A percentile compares a stretch with the other conserved stretches of the same genome.
These are phyloP conservation scores for Thripadectes ignobilis DNA, from an alignment of 2,797 vertebrate species.

Conservation along the genomic window DNA sequence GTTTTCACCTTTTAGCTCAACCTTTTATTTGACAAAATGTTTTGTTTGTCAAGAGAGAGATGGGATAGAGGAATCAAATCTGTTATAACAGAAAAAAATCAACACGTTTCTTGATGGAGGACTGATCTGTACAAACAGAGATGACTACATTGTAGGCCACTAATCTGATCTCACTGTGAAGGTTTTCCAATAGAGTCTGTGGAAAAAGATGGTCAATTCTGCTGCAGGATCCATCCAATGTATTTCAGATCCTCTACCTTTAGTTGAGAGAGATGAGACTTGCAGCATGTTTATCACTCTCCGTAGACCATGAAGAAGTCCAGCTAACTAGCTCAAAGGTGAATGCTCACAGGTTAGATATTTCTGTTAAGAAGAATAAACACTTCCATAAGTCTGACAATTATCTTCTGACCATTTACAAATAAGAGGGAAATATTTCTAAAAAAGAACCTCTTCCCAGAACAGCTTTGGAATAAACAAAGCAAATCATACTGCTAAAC, in stretches of 20 bases:
- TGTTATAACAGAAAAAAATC: background rate
- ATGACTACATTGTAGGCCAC: background rate
- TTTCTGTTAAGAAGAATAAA: background rate
- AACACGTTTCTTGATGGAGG: background rate
- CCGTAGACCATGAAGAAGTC: background rate
- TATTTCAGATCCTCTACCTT: background rate
- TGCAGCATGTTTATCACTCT: background rate
- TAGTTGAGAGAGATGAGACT: background rate
- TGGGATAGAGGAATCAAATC: background rate
- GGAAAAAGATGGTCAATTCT: background rate
- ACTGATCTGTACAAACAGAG: background rate
- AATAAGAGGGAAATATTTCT: background rate
- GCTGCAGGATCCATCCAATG: background rate
- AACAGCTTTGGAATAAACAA: background rate
- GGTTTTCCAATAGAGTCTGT: background rate
- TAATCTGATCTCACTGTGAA: background rate
- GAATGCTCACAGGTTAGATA: background rate
- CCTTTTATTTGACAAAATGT: background rate
- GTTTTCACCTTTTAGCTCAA: conserved; percentile 6
- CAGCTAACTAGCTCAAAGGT: background rate
- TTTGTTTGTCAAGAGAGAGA: background rate
- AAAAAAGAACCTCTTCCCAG: background rate
- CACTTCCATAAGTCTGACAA: background rate
- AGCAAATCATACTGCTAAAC: background rate
- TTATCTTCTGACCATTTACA: background rate